These are phyloP conservation scores for Poecilia wingei DNA, from an alignment of 2,797 vertebrate genomes.

Conservation along the genomic window DNA sequence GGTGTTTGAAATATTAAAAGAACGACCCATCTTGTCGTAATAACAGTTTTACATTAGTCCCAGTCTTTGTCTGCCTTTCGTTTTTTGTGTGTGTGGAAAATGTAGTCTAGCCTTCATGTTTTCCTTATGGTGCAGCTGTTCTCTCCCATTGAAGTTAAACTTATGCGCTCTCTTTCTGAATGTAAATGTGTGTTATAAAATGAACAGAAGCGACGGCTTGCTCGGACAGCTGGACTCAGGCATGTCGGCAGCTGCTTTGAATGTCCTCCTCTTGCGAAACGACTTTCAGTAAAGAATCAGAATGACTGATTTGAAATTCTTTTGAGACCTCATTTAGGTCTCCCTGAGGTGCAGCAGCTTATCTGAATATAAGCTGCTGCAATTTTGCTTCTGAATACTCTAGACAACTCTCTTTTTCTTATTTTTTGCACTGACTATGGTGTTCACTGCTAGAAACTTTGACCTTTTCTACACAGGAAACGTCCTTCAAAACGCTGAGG, in stretches of 20 bases:
- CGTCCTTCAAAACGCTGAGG: background rate
- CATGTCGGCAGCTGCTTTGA: background rate
- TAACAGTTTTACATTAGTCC: background rate
- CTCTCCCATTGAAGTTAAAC: background rate
- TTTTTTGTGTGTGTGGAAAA: no score
- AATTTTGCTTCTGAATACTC: background rate
- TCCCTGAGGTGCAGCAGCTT: background rate
- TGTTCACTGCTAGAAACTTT: background rate
- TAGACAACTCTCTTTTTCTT: background rate
- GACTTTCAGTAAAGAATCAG: background rate
- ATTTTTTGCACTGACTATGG: background rate
- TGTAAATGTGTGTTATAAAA: background rate
- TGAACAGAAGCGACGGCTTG: background rate
- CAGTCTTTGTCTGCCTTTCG: background rate
- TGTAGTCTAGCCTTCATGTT: background rate
- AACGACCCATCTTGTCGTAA: background rate
- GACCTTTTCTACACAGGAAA: background rate
- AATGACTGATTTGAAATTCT: background rate
- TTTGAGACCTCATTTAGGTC: background rate
- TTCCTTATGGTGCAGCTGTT: background rate
- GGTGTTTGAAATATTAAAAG: background rate
- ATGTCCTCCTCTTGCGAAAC: background rate
- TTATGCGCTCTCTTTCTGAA: background rate
- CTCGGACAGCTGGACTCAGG: background rate
- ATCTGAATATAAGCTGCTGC: background rate